phyloP scores from a whole-genome alignment of 2,113 vertebrate genomes.

The Picathartes gymnocephalus region DNA sequence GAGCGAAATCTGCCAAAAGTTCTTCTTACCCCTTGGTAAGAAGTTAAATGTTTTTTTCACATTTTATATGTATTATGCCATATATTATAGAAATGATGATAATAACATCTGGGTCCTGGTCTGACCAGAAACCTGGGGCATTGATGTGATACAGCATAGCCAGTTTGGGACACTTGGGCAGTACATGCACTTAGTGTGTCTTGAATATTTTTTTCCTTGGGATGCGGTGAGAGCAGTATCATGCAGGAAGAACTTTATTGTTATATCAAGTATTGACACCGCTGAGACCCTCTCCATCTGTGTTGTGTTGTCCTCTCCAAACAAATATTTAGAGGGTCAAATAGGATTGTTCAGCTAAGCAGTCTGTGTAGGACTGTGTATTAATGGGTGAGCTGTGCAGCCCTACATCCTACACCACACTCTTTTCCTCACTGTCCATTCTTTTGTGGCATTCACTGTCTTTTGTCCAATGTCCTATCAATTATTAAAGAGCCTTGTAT shows the following conservation, averaged over 20 bases:
- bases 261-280: not conserved
- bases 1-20: not conserved
- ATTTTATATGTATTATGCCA: not conserved
- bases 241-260: not conserved
- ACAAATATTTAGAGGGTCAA: not conserved
- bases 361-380: not conserved
- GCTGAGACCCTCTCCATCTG: not conserved
- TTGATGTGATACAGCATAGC: not conserved
- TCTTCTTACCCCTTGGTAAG: rapidly evolving
- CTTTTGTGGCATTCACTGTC: not conserved
- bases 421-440: not conserved
- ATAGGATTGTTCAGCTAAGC: not conserved
- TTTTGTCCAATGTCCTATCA: not conserved
- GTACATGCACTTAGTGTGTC: not conserved
- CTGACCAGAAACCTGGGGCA: not conserved
- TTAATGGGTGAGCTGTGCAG: not conserved
- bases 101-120: not conserved
- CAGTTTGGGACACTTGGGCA: not conserved
- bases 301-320: not conserved
- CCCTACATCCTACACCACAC: rapidly evolving
- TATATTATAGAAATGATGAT: not conserved
- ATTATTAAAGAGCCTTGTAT: not conserved
- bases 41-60: not conserved
- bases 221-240: not conserved
- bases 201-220: not conserved